Conservation (phyloP, 2,888 invertebrate genomes). For the Thymelicus acteon region DNA sequence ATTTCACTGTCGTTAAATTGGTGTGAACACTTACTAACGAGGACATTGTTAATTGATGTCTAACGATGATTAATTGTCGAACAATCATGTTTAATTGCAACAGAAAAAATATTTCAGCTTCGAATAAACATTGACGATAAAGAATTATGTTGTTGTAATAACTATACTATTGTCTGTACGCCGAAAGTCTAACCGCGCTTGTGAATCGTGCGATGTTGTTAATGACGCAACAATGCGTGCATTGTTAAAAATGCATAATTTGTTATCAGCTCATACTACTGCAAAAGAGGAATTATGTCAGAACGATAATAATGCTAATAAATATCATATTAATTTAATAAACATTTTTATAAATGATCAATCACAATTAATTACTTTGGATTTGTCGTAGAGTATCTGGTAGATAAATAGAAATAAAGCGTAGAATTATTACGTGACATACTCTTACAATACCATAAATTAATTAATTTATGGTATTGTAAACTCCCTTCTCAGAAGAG, state of each 20-base stretch:
- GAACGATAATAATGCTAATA: too few species aligned
- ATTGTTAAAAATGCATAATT: slow-evolving; percentile 41
- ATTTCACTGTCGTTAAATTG: slow-evolving; percentile 18
- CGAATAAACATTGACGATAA: slow-evolving; percentile 1
- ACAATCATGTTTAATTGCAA: background rate
- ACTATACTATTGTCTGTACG: background rate
- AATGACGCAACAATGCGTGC: slow-evolving; percentile 12
- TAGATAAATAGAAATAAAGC: too few species aligned
- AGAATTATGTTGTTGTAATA: slow-evolving; percentile 5
- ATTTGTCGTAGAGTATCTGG: too few species aligned
- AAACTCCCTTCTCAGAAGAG: too few species aligned
- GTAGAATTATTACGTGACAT: too few species aligned
- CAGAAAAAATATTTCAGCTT: background rate
- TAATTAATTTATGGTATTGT: too few species aligned
- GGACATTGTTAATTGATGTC: background rate
- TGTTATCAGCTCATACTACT: background rate
- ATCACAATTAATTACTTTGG: too few species aligned
- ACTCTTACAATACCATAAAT: too few species aligned
- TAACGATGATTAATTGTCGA: background rate
- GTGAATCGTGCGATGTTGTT: slow-evolving; percentile 2
- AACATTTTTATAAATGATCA: too few species aligned
- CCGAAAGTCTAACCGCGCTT: background rate
- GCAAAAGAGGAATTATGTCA: too few species aligned
- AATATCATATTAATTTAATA: too few species aligned
- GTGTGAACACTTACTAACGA: slow-evolving; percentile 7